Conservation (phyloP, 2,888 invertebrate genomes). For the Lacanobia oleracea region DNA sequence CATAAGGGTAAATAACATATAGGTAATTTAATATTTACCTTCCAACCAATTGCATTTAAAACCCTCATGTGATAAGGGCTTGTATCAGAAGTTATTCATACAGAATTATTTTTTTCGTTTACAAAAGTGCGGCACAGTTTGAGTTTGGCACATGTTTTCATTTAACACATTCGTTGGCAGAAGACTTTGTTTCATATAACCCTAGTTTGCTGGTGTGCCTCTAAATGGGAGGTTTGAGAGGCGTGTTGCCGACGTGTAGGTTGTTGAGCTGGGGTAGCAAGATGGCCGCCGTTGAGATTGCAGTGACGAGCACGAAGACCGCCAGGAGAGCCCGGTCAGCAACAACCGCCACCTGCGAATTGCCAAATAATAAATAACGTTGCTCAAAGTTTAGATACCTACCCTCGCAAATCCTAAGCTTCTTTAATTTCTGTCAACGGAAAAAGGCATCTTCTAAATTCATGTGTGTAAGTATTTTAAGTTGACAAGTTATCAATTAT, state of each 20-base stretch:
- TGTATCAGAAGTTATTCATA: not conserved
- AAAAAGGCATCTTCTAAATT: too few relatives aligned
- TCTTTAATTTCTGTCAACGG: too few relatives aligned
- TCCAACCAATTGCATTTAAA: conserved; percentile 11
- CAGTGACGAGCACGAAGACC: conserved; percentile 94
- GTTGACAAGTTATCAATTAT: too few relatives aligned
- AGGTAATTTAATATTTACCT: conserved; percentile 12
- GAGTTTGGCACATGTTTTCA: conserved; percentile 62
- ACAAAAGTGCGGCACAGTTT: conserved; percentile 33
- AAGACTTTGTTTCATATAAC: conserved; percentile 58
- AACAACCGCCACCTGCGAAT: conserved; percentile 93
- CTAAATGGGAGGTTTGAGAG: conserved; percentile 86
- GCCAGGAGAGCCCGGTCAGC: conserved; percentile 95
- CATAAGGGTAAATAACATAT: not conserved
- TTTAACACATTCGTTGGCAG: conserved; percentile 72
- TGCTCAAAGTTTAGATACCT: not conserved
- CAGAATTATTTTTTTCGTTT: conserved; percentile 28
- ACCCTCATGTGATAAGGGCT: conserved; percentile 4
- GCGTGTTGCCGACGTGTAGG: conserved; percentile 87
- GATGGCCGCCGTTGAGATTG: conserved; percentile 95
- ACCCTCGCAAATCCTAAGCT: not conserved
- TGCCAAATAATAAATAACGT: conserved; percentile 4
- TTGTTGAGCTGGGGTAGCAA: conserved; percentile 92
- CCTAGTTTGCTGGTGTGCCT: conserved; percentile 41
- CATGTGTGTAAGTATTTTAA: too few relatives aligned